A percentile compares a stretch with the other conserved stretches of the same genome.
Conservation (phyloP, 2,797 vertebrate genomes). For the Microctenopoma steveboyesi region DNA sequence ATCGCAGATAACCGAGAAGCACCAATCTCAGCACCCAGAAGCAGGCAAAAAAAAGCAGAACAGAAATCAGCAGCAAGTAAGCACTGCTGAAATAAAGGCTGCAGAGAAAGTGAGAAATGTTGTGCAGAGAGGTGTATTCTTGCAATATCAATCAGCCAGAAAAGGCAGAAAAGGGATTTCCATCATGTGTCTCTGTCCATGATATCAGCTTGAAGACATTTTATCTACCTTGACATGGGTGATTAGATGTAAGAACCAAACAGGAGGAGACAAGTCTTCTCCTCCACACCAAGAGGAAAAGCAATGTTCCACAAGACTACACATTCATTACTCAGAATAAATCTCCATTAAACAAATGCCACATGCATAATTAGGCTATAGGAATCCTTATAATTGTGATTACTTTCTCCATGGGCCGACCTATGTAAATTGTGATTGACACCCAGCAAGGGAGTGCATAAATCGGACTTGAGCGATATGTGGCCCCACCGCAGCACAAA, state of each 20-base stretch:
- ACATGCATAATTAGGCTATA: slow-evolving; percentile 80
- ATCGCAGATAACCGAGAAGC: slow-evolving; percentile 49
- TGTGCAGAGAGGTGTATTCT: slow-evolving; percentile 43
- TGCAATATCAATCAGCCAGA: slow-evolving; percentile 54
- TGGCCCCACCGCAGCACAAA: slow-evolving; percentile 26
- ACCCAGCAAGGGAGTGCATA: slow-evolving; percentile 54
- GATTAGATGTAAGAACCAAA: slow-evolving; percentile 71
- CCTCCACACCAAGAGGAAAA: slow-evolving; percentile 64
- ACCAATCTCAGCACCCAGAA: slow-evolving; percentile 36
- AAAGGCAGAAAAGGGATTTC: slow-evolving; percentile 58
- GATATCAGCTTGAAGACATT: slow-evolving; percentile 60
- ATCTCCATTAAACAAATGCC: slow-evolving; percentile 83
- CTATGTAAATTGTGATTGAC: slow-evolving; percentile 80
- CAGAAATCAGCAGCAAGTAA: slow-evolving; percentile 21
- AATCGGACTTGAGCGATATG: slow-evolving; percentile 40
- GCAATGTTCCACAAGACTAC: slow-evolving; percentile 85
- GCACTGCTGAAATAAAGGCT: slow-evolving; percentile 32
- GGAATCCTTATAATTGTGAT: slow-evolving; percentile 82
- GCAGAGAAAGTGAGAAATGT: slow-evolving; percentile 49
- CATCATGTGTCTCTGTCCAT: slow-evolving; percentile 61
- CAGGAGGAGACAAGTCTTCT: slow-evolving; percentile 60
- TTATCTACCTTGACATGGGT: slow-evolving; percentile 67
- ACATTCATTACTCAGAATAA: slow-evolving; percentile 83
- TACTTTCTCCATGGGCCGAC: slow-evolving; percentile 74
- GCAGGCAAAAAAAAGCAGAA: slow-evolving; percentile 18